These are phyloP conservation scores for Drosophila kikkawai DNA, from an alignment of 1,140 invertebrate species.

Conservation along the genomic window DNA sequence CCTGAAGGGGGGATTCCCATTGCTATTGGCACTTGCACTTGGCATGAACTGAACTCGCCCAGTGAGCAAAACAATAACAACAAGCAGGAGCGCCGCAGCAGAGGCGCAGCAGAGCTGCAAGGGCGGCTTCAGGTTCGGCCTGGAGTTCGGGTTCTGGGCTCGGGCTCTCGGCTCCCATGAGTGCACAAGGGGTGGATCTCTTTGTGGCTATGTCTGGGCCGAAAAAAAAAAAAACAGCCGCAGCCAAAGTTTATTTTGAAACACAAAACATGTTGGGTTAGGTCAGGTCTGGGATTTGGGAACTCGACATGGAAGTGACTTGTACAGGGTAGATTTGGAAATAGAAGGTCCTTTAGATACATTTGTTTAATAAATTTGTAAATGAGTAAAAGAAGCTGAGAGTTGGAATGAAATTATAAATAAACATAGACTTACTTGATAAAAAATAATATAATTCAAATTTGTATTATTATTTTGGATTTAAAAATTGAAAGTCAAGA, in stretches of 20 bases:
- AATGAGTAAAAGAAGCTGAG: not conserved
- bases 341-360: not conserved
- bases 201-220: conserved; percentile 19
- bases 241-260: conserved; percentile 24
- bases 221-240: conserved; percentile 1
- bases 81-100: conserved; percentile 28
- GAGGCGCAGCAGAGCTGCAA: conserved; percentile 56
- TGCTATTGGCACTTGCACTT: conserved; percentile 76
- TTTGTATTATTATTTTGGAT: not conserved
- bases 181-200: conserved; percentile 36
- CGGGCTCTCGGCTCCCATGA: conserved; percentile 7
- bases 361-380: not conserved
- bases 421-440: not conserved
- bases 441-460: not conserved
- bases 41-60: conserved; percentile 73
- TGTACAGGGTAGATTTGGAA: not conserved
- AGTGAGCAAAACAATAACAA: conserved; percentile 56
- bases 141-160: conserved; percentile 9
- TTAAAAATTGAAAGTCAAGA: not conserved
- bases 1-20: conserved; percentile 14
- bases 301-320: not conserved
- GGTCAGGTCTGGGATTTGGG: conserved; percentile 18
- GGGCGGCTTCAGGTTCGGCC: conserved; percentile 58
- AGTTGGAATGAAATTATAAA: not conserved
- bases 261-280: conserved; percentile 34